Evolutionary conservation across 2,113 vertebrate genomes (phyloP).

Genomic region (Platycercus adscitus): DNA sequence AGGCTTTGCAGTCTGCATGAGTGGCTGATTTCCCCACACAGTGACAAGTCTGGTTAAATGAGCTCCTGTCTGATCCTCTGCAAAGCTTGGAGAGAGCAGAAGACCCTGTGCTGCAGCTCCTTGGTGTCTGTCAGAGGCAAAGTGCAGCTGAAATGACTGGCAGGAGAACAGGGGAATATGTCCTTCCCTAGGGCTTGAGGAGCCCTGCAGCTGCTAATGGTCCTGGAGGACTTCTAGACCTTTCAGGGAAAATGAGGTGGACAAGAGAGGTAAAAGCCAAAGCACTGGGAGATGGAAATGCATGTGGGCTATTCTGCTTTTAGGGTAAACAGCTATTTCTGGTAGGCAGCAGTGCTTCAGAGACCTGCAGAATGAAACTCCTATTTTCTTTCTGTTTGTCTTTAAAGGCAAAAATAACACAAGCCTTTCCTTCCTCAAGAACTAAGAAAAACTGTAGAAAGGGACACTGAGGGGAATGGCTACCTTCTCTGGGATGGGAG

Average conservation of each 20-base stretch:
- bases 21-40: neutral
- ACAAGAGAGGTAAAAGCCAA: neutral
- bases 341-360: neutral
- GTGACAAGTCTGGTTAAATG: neutral
- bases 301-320: neutral
- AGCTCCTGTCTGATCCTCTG: neutral
- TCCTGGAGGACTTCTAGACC: neutral
- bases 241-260: neutral
- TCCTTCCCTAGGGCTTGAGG: neutral
- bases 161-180: neutral
- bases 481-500: neutral
- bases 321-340: neutral
- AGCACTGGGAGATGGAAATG: neutral
- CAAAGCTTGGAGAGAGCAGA: neutral
- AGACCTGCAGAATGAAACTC: neutral
- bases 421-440: neutral
- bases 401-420: neutral
- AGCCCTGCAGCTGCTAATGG: neutral
- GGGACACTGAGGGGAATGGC: neutral
- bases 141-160: neutral
- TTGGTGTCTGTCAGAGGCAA: neutral
- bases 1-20: constrained; percentile 1
- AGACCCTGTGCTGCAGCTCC: neutral
- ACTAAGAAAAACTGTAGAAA: neutral
- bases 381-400: neutral